Percentiles rank a stretch among this genome's conserved stretches.
These are phyloP conservation scores for Clarias macrocephalus DNA, from an alignment of 2,113 vertebrate genomes.

Conservation along the genomic window DNA sequence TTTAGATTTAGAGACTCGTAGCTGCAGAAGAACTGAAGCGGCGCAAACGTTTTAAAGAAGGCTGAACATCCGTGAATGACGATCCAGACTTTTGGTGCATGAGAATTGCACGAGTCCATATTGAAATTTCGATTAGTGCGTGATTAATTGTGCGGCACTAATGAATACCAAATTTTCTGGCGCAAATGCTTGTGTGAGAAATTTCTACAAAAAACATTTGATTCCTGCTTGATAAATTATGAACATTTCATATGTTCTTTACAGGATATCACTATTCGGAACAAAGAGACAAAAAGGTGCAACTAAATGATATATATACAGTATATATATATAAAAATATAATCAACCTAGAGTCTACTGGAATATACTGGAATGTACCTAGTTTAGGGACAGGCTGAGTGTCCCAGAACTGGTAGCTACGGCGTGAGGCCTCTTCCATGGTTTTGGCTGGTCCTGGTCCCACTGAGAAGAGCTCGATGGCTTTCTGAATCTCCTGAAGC, in stretches of 20 bases:
- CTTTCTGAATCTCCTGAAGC: constrained; percentile 99
- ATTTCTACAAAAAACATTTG: not conserved
- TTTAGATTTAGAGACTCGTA: too few species aligned
- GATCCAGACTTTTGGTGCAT: too few species aligned
- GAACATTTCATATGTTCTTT: not conserved
- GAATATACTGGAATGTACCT: constrained; percentile 67
- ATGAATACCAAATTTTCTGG: not conserved
- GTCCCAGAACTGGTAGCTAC: constrained; percentile 99
- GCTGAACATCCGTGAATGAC: too few species aligned
- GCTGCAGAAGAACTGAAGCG: too few species aligned
- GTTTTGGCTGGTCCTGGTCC: constrained; percentile 97
- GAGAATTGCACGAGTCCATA: too few species aligned
- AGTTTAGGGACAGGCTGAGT: constrained; percentile 96
- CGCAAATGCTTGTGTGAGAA: not conserved
- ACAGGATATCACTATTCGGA: not conserved
- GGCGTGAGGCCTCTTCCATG: constrained; percentile 96
- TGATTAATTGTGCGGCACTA: too few species aligned
- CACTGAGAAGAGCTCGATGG: constrained; percentile 95
- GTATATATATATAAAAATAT: too few species aligned
- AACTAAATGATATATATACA: too few species aligned
- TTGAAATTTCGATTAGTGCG: too few species aligned
- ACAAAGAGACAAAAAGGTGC: too few species aligned
- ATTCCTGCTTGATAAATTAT: not conserved
- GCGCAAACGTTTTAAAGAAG: too few species aligned
- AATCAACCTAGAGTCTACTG: not conserved